Conservation (phyloP, 2,888 invertebrate species). For the Epirrhoe tristata region DNA sequence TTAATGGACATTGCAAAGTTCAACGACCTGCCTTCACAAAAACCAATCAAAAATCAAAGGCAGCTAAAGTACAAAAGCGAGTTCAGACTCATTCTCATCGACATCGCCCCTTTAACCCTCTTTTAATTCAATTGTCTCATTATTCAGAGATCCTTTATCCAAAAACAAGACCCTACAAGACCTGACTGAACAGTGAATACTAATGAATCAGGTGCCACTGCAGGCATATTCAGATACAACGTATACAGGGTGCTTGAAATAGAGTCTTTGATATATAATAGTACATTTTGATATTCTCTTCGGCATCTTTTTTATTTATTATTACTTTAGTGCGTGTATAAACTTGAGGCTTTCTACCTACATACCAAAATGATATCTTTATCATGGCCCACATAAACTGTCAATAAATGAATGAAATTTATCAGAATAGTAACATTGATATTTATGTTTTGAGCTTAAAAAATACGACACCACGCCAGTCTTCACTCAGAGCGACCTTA, state of each 20-base stretch:
- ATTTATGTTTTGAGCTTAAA: too few species aligned
- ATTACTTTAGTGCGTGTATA: too few species aligned
- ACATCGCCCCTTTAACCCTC: slow-evolving; percentile 24
- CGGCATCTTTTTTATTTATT: too few species aligned
- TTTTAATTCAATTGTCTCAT: slow-evolving; percentile 40
- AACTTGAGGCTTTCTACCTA: too few species aligned
- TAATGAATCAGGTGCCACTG: slow-evolving; percentile 43
- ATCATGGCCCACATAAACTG: too few species aligned
- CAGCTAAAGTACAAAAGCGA: neutral
- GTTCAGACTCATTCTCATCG: neutral
- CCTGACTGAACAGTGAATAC: slow-evolving; percentile 31
- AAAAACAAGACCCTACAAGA: slow-evolving; percentile 33
- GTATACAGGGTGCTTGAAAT: slow-evolving; percentile 13
- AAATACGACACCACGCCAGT: too few species aligned
- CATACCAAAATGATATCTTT: too few species aligned
- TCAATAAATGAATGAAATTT: too few species aligned
- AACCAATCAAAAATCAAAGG: neutral
- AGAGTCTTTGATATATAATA: too few species aligned
- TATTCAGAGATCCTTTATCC: slow-evolving; percentile 41
- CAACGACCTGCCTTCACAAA: neutral
- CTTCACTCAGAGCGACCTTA: neutral
- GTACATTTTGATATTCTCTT: too few species aligned
- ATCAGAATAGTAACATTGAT: too few species aligned
- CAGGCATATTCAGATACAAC: slow-evolving; percentile 18
- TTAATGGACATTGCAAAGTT: neutral